Conservation (phyloP, 2,888 invertebrate genomes). For the Hydrotaea diabolus region DNA sequence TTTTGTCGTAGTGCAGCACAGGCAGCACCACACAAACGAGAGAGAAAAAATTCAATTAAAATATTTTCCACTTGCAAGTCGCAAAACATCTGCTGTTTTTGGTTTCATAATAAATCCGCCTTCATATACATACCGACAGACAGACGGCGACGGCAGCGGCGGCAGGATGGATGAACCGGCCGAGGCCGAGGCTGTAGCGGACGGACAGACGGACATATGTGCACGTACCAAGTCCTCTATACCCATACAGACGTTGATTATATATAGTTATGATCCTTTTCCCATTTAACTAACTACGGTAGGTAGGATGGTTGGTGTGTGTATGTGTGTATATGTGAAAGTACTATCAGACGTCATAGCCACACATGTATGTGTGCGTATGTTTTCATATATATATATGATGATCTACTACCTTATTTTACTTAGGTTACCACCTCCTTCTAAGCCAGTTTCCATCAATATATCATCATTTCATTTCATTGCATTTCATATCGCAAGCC, state of each 20-base stretch:
- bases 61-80: conserved; percentile 20
- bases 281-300: conserved; percentile 9
- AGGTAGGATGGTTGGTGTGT: neutral
- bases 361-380: neutral
- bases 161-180: too few species aligned
- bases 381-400: neutral
- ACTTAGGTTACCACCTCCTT: conserved; percentile 63
- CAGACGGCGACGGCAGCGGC: too few species aligned
- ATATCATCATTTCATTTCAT: conserved; percentile 58
- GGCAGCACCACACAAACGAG: neutral
- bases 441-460: conserved; percentile 65
- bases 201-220: neutral
- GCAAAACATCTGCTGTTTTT: conserved; percentile 30
- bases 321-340: neutral
- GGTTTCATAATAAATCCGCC: conserved; percentile 35
- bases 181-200: too few species aligned
- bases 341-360: too few species aligned
- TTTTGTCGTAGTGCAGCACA: neutral
- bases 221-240: conserved; percentile 20
- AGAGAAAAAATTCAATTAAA: conserved; percentile 35
- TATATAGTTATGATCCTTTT: conserved; percentile 17
- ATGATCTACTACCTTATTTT: conserved; percentile 48
- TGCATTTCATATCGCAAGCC: neutral
- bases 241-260: neutral
- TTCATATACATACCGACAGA: conserved; percentile 2